phyloP scores from a whole-genome alignment of 2,113 vertebrate species.

The Plestiodon gilberti region DNA sequence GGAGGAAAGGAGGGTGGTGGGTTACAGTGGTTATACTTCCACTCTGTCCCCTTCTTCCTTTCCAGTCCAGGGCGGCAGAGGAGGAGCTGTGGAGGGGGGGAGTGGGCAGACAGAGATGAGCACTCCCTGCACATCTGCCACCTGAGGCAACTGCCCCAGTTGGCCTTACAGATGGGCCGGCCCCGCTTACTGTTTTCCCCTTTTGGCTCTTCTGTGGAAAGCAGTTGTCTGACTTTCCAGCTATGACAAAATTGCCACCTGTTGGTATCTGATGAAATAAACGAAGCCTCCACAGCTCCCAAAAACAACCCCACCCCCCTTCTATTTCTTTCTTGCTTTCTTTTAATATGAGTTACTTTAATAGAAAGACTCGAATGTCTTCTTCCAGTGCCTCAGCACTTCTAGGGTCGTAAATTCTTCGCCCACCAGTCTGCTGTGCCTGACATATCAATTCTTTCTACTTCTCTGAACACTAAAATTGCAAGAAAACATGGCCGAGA shows the following conservation, averaged over 20 bases:
- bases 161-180: neutral
- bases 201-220: constrained; percentile 13
- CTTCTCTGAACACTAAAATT: constrained; percentile 75
- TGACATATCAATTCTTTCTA: constrained; percentile 78
- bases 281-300: constrained; percentile 48
- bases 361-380: constrained; percentile 67
- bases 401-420: constrained; percentile 73
- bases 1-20: too few relatives aligned
- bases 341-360: constrained; percentile 71
- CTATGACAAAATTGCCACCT: constrained; percentile 57
- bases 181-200: neutral
- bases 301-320: neutral
- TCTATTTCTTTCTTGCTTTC: constrained; percentile 47
- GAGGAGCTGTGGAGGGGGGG: too few relatives aligned
- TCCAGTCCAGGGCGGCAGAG: too few relatives aligned
- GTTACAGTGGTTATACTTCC: too few relatives aligned
- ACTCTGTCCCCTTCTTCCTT: too few relatives aligned
- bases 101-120: too few relatives aligned
- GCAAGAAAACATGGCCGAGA: constrained; percentile 75
- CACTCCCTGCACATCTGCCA: too few relatives aligned
- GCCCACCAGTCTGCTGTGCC: constrained; percentile 64
- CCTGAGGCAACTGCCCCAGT: too few relatives aligned
- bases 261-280: constrained; percentile 62
- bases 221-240: constrained; percentile 16
- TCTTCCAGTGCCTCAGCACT: constrained; percentile 67